Evolutionary conservation across 2,797 vertebrate species (phyloP), one percentile per base, ranked within the genome.

Genomic region (Brachymystax lenok): DNA sequence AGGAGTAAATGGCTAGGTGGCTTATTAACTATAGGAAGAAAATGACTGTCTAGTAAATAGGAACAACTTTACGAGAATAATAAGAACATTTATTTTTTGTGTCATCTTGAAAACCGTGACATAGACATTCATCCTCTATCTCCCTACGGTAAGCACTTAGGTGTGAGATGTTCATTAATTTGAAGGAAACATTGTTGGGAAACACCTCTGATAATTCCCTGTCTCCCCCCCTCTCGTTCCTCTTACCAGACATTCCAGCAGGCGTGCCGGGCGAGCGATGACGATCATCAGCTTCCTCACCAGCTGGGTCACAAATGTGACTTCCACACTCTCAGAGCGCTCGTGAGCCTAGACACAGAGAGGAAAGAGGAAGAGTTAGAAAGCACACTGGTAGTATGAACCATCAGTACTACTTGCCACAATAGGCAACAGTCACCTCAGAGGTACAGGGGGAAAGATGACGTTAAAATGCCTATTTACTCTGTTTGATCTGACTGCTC

Each of bases 201-300:
- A 63, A 13, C 40, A 13, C 59, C 61, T 64, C 21, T 10, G 8
- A 24, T 63, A 21, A 13, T 67, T 30, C 24, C 27, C 27, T 1
- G 14, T 66, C 24, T 28, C 13, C 13, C 12, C 24, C 63, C 21
- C 63, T 10, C 52, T 61, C 10, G 19, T n/a, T 61, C 56, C 30
- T 67, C 96, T 95, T 88, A 99, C 98, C 96, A 99, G 88, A 93
- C 98, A 99, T 92, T 99, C 97, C 68, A 98, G 94, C 79, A 99
- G 96, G 0, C 98, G 95, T 0, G 98, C 98, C 0, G 98, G 97
- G 4, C 98, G 95, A 5, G 98, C 96, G 78, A 99, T 98, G 91
- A 98, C 84, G 64, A 99, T 98, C 97, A 99, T 97, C 88, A 99
- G 93, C 87, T 96, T 98, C 92, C 91, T 97, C 74, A 99, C 95